These are phyloP conservation scores for Acrocephalus arundinaceus DNA, from an alignment of 2,113 vertebrate genomes.

Conservation along the genomic window DNA sequence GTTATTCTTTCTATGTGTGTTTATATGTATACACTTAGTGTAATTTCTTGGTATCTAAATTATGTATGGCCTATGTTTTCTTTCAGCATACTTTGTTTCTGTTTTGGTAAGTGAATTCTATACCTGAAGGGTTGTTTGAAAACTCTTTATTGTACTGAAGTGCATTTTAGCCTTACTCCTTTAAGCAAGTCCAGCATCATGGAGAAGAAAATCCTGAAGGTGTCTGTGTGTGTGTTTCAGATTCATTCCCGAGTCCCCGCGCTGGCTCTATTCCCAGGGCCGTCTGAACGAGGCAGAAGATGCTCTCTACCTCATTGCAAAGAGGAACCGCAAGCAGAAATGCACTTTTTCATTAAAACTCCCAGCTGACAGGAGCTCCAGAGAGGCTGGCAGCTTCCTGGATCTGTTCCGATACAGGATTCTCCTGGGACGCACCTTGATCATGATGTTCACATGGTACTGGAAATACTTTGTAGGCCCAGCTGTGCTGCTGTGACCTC, in stretches of 20 bases:
- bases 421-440: constrained; percentile 78
- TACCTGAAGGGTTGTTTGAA: neutral
- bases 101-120: neutral
- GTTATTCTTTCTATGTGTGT: neutral
- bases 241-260: constrained; percentile 83
- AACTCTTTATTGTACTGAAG: neutral
- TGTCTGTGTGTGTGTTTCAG: constrained; percentile 64
- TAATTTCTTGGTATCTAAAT: neutral
- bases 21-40: neutral
- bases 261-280: constrained; percentile 83
- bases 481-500: neutral
- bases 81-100: neutral
- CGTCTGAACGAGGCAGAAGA: constrained; percentile 77
- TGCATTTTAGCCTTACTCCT: neutral
- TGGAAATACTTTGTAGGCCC: neutral
- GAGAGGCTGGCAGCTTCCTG: constrained; percentile 66
- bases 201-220: neutral
- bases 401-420: constrained; percentile 74
- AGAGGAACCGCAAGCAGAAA: constrained; percentile 73
- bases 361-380: constrained; percentile 41
- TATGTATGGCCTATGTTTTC: neutral
- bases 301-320: constrained; percentile 76
- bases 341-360: constrained; percentile 68
- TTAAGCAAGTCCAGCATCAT: neutral
- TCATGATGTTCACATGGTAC: constrained; percentile 85